Conservation (phyloP, 2,888 invertebrate species). For the Lamproptera curius region DNA sequence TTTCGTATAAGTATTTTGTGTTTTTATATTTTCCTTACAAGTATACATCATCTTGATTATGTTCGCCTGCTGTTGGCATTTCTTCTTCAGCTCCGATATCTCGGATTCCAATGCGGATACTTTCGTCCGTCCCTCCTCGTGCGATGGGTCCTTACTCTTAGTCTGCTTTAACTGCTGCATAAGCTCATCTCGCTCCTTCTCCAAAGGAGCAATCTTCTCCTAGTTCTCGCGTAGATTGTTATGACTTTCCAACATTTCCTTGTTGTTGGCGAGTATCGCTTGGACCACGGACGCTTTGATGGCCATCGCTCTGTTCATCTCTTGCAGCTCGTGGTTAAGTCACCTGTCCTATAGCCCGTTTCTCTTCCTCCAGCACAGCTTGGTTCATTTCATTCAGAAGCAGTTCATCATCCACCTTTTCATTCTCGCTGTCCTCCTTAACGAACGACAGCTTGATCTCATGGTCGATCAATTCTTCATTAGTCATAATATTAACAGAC, state of each 20-base stretch:
- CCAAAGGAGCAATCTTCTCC: conserved; percentile 81
- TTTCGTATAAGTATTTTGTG: too few species aligned
- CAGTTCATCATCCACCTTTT: conserved; percentile 52
- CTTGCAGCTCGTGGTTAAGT: conserved; percentile 82
- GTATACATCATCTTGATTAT: conserved; percentile 84
- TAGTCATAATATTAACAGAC: conserved; percentile 75
- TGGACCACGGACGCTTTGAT: conserved; percentile 81
- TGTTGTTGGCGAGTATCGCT: conserved; percentile 79
- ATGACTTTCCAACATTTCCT: conserved; percentile 73
- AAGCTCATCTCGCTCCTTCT: conserved; percentile 86
- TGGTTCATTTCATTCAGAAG: conserved; percentile 67
- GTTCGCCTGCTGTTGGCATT: conserved; percentile 82
- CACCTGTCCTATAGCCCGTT: conserved; percentile 84
- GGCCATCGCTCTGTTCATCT: conserved; percentile 83
- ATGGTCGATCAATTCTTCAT: conserved; percentile 72
- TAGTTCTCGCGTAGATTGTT: conserved; percentile 82
- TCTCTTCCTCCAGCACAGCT: conserved; percentile 80
- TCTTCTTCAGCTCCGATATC: conserved; percentile 84
- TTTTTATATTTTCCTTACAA: too few species aligned
- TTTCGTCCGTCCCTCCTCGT: conserved; percentile 87
- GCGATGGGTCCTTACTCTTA: conserved; percentile 77
- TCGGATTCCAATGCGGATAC: conserved; percentile 87
- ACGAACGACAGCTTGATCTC: conserved; percentile 64
- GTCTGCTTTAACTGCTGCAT: conserved; percentile 82
- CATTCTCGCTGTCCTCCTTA: conserved; percentile 47